phyloP scores from a whole-genome alignment of 2,113 vertebrate genomes.

The Xyrauchen texanus region DNA sequence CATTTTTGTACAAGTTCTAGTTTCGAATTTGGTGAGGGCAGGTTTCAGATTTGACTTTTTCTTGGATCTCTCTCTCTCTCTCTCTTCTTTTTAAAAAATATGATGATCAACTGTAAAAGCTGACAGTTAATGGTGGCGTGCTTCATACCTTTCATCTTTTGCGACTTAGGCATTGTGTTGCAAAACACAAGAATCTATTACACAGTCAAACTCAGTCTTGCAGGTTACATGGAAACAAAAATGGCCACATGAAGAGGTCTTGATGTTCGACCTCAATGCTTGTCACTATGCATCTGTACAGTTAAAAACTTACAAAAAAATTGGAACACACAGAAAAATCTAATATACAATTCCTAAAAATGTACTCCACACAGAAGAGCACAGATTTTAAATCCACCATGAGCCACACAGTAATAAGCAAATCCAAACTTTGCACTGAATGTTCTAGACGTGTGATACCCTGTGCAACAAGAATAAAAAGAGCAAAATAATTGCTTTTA shows the following conservation, averaged over 20 bases:
- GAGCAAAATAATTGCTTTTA: conserved; percentile 16
- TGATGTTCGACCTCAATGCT: conserved; percentile 5
- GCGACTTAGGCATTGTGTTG: background rate
- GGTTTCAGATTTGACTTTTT: background rate
- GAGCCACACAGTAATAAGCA: background rate
- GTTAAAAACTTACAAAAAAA: background rate
- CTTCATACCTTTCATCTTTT: conserved; percentile 21
- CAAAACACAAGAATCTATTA: background rate
- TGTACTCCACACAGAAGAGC: background rate
- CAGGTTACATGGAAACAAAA: background rate
- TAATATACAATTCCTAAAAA: background rate
- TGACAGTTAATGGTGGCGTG: background rate
- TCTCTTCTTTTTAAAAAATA: no score
- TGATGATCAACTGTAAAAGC: background rate
- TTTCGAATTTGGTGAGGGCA: background rate
- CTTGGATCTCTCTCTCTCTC: background rate
- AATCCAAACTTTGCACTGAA: background rate
- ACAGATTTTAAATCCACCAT: background rate
- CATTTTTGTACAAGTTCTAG: background rate
- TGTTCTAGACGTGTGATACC: background rate
- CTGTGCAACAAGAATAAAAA: background rate
- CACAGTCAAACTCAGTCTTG: background rate
- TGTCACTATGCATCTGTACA: background rate
- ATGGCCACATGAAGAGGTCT: conserved; percentile 2
- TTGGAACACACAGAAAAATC: background rate